Percentiles rank a stretch among this genome's conserved stretches.
These are phyloP conservation scores for Lasiurus cinereus DNA, from an alignment of 2,113 vertebrate species.

Conservation along the genomic window DNA sequence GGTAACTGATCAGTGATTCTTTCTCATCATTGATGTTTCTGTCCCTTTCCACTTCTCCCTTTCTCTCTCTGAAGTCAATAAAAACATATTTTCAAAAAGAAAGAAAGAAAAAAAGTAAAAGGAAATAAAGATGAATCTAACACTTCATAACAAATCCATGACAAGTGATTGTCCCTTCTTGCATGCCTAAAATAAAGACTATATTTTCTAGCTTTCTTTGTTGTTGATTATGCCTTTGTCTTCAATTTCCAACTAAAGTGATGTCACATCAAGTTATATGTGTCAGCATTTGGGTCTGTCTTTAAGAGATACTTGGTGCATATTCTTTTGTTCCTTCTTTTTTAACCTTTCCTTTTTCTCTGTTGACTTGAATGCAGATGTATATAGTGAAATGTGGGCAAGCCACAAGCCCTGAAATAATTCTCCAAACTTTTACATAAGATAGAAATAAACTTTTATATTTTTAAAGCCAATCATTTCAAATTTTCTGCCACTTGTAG, in stretches of 20 bases:
- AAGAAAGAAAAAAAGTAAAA: background rate
- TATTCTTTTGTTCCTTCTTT: background rate
- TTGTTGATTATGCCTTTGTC: background rate
- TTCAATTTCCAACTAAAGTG: background rate
- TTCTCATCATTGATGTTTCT: too few relatives aligned
- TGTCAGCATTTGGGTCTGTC: background rate
- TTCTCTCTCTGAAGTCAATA: too few relatives aligned
- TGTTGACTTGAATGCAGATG: background rate
- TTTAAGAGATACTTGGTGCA: background rate
- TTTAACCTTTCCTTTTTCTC: background rate
- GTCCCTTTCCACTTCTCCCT: too few relatives aligned
- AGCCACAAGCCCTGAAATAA: background rate
- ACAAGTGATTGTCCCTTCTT: background rate
- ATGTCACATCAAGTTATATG: background rate
- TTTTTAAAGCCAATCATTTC: conserved; percentile 6
- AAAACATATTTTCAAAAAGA: too few relatives aligned
- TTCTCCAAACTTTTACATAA: background rate
- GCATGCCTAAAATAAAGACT: background rate
- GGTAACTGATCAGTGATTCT: too few relatives aligned
- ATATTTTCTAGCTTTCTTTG: background rate
- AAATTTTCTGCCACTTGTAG: background rate
- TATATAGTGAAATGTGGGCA: background rate
- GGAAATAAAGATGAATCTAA: background rate
- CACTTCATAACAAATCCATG: background rate
- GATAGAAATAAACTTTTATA: background rate